These are phyloP conservation scores for Sesia apiformis DNA, from an alignment of 2,888 invertebrate species.

Conservation along the genomic window DNA sequence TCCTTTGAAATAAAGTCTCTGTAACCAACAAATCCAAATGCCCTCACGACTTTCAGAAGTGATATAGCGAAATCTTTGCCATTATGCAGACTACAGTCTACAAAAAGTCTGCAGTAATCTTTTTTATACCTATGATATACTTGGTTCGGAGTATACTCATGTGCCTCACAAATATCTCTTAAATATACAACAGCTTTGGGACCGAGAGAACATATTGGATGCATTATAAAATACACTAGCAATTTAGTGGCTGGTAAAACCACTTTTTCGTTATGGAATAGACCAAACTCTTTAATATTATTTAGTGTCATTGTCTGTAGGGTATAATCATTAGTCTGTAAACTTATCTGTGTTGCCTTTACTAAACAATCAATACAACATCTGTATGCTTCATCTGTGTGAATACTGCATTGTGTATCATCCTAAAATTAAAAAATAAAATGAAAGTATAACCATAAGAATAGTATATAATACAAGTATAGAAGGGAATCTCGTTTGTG, in stretches of 20 bases:
- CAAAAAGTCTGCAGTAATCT: constrained; percentile 75
- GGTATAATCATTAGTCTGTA: constrained; percentile 66
- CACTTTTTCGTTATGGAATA: constrained; percentile 42
- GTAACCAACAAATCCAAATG: constrained; percentile 80
- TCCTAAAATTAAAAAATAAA: constrained; percentile 18
- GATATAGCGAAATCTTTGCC: constrained; percentile 74
- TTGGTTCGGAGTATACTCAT: constrained; percentile 68
- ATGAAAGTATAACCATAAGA: neutral
- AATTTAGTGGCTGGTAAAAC: constrained; percentile 64
- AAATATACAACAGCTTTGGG: constrained; percentile 74
- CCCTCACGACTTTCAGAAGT: constrained; percentile 76
- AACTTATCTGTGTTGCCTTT: constrained; percentile 53
- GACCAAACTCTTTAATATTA: constrained; percentile 69
- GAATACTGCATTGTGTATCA: constrained; percentile 23
- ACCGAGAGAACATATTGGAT: constrained; percentile 73
- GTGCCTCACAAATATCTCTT: constrained; percentile 71
- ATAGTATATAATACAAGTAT: neutral
- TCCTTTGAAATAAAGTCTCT: constrained; percentile 82
- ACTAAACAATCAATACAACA: constrained; percentile 56
- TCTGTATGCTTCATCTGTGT: constrained; percentile 45
- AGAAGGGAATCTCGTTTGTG: too few relatives aligned
- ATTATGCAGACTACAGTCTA: constrained; percentile 73
- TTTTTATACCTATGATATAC: constrained; percentile 78
- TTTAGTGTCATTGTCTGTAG: constrained; percentile 71
- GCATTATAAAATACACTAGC: constrained; percentile 76